Percentiles rank a stretch among this genome's conserved stretches.
These are phyloP conservation scores for Lepus oiostolus DNA, from an alignment of 2,797 vertebrate genomes.

Conservation along the genomic window DNA sequence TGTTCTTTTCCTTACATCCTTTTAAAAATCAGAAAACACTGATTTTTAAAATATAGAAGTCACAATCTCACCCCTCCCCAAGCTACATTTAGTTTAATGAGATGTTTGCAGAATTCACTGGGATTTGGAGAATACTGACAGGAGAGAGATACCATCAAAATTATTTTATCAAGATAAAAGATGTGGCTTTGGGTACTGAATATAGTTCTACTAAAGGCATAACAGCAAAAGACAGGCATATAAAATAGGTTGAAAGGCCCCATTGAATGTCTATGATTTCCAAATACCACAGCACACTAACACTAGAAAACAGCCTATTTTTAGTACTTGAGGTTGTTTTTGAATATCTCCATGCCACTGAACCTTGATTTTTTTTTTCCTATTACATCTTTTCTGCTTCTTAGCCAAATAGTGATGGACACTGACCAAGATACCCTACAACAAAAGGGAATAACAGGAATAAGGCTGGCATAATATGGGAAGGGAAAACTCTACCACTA, in stretches of 20 bases:
- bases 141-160: not conserved
- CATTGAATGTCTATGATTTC: not conserved
- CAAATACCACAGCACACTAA: constrained; percentile 18
- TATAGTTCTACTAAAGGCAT: not conserved
- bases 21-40: not conserved
- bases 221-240: not conserved
- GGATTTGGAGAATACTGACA: not conserved
- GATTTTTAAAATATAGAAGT: not conserved
- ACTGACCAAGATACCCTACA: not conserved
- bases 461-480: not conserved
- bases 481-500: not conserved
- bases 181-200: not conserved
- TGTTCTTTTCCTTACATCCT: not conserved
- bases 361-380: constrained; percentile 26
- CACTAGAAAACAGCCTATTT: constrained; percentile 69
- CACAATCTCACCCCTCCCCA: not conserved
- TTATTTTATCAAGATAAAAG: constrained; percentile 14
- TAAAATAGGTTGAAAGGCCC: constrained; percentile 2
- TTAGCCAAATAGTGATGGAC: not conserved
- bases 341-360: constrained; percentile 52
- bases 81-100: not conserved
- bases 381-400: not conserved
- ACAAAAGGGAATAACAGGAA: not conserved
- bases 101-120: constrained; percentile 36
- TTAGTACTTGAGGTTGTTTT: constrained; percentile 65